phyloP scores from a whole-genome alignment of 2,113 vertebrate genomes.

The Ictalurus furcatus region DNA sequence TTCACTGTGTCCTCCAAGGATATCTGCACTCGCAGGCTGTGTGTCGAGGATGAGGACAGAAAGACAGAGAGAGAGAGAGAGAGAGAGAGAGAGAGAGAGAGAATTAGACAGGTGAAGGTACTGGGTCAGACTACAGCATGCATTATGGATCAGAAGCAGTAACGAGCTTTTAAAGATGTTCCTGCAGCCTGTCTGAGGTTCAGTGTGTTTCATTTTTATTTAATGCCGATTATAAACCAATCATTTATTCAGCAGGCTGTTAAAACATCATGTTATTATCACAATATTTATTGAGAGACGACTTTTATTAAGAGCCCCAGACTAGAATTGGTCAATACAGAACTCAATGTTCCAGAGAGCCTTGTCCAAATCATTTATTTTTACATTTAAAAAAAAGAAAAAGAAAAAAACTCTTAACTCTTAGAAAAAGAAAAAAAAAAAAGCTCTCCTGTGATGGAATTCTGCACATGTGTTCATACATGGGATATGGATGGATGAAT shows the following conservation, averaged over 20 bases:
- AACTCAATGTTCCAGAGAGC: neutral
- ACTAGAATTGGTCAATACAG: neutral
- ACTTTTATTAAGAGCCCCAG: neutral
- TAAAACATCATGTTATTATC: constrained; percentile 2
- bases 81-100: constrained; percentile 31
- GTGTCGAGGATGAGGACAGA: constrained; percentile 20
- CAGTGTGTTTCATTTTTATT: constrained; percentile 5
- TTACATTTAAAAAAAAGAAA: neutral
- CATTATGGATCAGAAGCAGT: constrained; percentile 54
- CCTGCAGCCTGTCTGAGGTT: constrained; percentile 19
- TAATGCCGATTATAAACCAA: neutral
- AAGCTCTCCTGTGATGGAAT: no score
- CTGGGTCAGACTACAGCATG: constrained; percentile 39
- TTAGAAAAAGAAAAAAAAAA: neutral
- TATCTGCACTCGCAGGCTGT: neutral
- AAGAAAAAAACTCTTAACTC: neutral
- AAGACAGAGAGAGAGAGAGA: neutral
- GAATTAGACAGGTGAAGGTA: neutral
- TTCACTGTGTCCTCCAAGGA: neutral
- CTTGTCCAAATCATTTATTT: neutral
- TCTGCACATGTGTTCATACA: neutral
- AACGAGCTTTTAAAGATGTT: constrained; percentile 5
- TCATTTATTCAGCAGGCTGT: neutral
- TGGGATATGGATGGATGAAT: neutral
- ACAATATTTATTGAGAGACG: neutral